These are phyloP conservation scores for Augochlora pura DNA, from an alignment of 1,140 invertebrate genomes.

Conservation along the genomic window DNA sequence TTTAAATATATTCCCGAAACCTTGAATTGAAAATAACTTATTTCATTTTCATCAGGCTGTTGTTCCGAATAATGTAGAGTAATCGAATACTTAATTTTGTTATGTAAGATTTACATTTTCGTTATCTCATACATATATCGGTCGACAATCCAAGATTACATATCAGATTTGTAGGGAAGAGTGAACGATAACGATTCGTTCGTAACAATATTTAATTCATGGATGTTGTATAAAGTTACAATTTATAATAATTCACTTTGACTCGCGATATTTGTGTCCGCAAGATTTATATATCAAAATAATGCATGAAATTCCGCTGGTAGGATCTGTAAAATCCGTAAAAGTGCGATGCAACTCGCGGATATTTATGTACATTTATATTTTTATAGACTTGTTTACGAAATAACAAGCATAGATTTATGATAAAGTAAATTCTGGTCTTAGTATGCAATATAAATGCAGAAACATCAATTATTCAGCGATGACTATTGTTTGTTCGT, in stretches of 20 bases:
- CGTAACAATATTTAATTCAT: neutral
- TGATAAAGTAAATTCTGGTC: no score
- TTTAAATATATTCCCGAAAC: no score
- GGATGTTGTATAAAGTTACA: neutral
- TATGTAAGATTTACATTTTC: neutral
- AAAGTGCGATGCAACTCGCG: no score
- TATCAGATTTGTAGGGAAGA: constrained; percentile 23
- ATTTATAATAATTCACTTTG: neutral
- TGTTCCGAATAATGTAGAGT: neutral
- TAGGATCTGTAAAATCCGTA: neutral
- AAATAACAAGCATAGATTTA: no score
- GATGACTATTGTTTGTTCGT: no score
- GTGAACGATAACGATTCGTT: constrained; percentile 1
- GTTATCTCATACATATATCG: neutral
- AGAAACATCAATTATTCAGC: no score
- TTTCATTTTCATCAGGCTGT: no score
- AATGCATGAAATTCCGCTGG: neutral
- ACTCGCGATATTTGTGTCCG: neutral
- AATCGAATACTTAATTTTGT: neutral
- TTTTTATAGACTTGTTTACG: no score
- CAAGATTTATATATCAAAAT: constrained; percentile 3
- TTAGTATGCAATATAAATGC: no score
- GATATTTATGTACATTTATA: no score
- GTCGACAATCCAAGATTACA: constrained; percentile 37
- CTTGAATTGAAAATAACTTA: no score